Base-by-base conservation (phyloP, 2,888 invertebrate genomes). In the Plusia festucae region DNA sequence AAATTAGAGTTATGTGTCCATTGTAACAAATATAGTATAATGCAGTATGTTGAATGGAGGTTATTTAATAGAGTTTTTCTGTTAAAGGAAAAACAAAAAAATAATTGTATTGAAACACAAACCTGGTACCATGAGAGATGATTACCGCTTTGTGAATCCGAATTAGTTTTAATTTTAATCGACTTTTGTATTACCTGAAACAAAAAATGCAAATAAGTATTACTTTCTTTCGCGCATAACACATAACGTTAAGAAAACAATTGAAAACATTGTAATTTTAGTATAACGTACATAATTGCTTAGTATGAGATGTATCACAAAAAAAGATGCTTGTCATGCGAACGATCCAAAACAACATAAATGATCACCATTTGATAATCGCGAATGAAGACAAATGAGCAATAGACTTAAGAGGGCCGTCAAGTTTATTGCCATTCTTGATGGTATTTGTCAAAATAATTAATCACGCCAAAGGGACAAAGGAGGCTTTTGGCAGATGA, bases 401-500 rank as follows among this genome's bases (percentile, higher is more conserved):
- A 67, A 75, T 78, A 75, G 59, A 70, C 67, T 73, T 70, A 79
- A 73, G 72, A 68, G 63, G 60, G 67, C 68, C 78, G 72, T 73
- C 74, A 68, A 66, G 69, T 70, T 83, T 76, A 82, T 76, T 64
- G 80, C 78, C 76, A 74, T 76, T 77, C 77, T 81, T 82, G 77
- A 81, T 81, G 82, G 82, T 88, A 86, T 85, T 86, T 82, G 78
- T 79, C 81, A 82, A 79, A 84, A 85, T 85, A 85, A 90, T 89
- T 86, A 88, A 89, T 89, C 86, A 84, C 81, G 55, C 65, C 70
- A 76, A 73, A 60, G 64, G 73, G 77, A 76, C 74, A 78, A 75
- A 72, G 70, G 76, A 63, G 68, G 62, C 84, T 84, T 86, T 85
- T 86, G 88, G 83, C 84, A 85, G 85, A 85, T 85, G 89, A 92